Conservation (phyloP, 2,797 vertebrate genomes). For the Chromis chromis region DNA sequence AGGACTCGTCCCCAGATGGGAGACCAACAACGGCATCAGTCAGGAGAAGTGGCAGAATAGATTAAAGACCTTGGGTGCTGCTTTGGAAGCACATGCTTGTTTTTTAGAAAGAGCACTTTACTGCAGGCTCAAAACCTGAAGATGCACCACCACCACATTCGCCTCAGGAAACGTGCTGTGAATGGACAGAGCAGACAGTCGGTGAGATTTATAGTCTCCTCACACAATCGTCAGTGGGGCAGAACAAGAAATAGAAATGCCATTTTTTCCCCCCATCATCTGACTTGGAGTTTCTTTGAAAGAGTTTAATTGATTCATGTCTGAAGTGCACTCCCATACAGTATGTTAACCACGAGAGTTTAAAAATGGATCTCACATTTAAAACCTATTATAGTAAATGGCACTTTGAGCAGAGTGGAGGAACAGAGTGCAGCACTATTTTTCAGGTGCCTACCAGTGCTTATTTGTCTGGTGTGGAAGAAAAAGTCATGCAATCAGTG, state of each 20-base stretch:
- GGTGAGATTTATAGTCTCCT: slow-evolving; percentile 9
- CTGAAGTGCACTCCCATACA: background rate
- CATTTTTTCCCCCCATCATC: background rate
- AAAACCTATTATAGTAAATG: slow-evolving; percentile 26
- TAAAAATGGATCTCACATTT: slow-evolving; percentile 25
- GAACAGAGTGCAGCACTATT: slow-evolving; percentile 9
- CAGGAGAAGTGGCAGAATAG: slow-evolving; percentile 9
- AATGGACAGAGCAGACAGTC: background rate
- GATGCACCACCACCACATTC: background rate
- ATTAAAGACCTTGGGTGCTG: slow-evolving; percentile 4
- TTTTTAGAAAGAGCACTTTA: background rate
- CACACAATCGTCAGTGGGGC: background rate
- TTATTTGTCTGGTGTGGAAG: slow-evolving; percentile 15
- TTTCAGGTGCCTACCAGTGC: background rate
- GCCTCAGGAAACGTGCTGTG: background rate
- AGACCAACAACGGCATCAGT: slow-evolving; percentile 1
- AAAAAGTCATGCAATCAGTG: slow-evolving; percentile 13
- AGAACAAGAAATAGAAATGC: background rate
- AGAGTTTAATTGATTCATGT: background rate
- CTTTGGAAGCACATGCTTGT: background rate
- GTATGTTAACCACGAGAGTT: background rate
- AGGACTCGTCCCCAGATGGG: background rate
- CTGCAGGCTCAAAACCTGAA: background rate
- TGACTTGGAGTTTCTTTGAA: slow-evolving; percentile 14
- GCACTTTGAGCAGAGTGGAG: background rate